Conservation (phyloP, 2,888 invertebrate species). For the Leucozona laternaria region DNA sequence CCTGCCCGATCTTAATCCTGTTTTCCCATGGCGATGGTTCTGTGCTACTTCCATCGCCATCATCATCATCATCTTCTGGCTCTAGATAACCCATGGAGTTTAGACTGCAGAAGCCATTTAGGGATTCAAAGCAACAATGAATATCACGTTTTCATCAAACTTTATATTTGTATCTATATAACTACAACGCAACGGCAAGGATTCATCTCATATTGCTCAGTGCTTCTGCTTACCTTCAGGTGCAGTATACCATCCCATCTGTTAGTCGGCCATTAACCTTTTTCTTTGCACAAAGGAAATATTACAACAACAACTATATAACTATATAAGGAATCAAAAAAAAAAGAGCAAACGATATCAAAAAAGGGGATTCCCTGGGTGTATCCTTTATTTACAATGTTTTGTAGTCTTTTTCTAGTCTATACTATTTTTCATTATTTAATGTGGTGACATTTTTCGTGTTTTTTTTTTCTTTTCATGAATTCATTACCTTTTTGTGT, state of each 20-base stretch:
- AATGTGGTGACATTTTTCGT: conserved; percentile 69
- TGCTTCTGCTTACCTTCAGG: conserved; percentile 57
- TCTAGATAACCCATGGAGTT: neutral
- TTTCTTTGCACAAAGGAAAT: conserved; percentile 41
- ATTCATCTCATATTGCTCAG: conserved; percentile 26
- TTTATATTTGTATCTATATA: neutral
- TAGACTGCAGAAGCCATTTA: conserved; percentile 57
- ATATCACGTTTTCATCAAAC: conserved; percentile 39
- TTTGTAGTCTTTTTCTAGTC: conserved; percentile 50
- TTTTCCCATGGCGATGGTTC: conserved; percentile 17
- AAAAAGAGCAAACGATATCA: conserved; percentile 39
- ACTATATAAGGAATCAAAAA: neutral
- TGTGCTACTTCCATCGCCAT: conserved; percentile 49
- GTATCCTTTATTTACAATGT: conserved; percentile 48
- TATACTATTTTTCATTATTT: conserved; percentile 72
- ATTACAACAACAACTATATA: conserved; percentile 43
- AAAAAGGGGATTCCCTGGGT: conserved; percentile 33
- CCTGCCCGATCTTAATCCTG: conserved; percentile 47
- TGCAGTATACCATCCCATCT: conserved; percentile 51
- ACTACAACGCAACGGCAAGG: neutral
- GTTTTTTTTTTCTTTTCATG: conserved; percentile 16
- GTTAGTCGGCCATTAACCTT: conserved; percentile 66
- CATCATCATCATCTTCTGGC: conserved; percentile 5
- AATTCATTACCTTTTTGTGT: conserved; percentile 28
- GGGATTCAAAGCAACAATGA: conserved; percentile 52